Evolutionary conservation across 2,113 vertebrate species (phyloP).

Genomic region (Scomber colias): DNA sequence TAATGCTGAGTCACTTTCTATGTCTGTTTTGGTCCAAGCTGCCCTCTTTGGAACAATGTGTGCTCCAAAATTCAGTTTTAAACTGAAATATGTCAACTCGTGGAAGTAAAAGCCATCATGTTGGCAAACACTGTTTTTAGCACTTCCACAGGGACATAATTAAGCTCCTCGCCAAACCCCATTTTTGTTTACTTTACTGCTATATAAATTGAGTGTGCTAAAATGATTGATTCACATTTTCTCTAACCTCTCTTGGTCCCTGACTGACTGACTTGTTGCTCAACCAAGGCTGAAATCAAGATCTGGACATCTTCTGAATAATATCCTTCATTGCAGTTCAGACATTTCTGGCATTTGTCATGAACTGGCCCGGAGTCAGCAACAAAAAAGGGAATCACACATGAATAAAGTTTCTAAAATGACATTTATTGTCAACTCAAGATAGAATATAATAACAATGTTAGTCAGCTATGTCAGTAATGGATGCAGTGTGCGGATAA

Average conservation of each 20-base stretch:
- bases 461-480: no score
- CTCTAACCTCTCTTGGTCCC: not conserved
- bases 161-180: not conserved
- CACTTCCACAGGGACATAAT: not conserved
- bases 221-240: not conserved
- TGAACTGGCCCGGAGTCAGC: no score
- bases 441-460: no score
- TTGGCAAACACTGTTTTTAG: not conserved
- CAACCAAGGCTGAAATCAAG: not conserved
- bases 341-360: no score
- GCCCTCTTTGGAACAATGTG: slow-evolving; percentile 9
- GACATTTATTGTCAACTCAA: no score
- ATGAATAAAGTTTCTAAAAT: no score
- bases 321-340: no score
- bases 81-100: slow-evolving; percentile 28
- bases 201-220: not conserved
- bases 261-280: not conserved
- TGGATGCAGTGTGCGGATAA: no score
- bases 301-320: slow-evolving; percentile 3
- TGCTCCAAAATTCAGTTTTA: slow-evolving; percentile 5
- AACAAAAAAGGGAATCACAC: no score
- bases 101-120: not conserved
- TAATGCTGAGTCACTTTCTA: slow-evolving; percentile 15
- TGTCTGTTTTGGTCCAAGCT: slow-evolving; percentile 4
- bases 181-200: not conserved